Base-by-base conservation (phyloP, 1,140 invertebrate genomes). In the Zaprionus lachaisei region DNA sequence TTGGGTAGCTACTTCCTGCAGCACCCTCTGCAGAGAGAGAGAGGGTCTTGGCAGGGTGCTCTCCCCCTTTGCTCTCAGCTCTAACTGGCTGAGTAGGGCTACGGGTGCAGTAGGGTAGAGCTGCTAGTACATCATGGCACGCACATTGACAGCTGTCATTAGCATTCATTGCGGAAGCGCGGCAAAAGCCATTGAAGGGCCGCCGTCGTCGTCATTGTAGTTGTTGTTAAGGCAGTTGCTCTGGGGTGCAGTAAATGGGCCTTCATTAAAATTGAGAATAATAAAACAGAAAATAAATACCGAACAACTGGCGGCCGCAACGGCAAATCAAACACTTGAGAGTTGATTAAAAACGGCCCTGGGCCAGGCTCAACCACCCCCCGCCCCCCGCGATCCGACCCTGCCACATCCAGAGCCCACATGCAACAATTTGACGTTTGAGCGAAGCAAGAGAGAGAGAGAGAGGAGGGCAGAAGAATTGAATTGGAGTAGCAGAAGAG, bases 201-300 rank as follows among this genome's bases (percentile, higher is more conserved):
- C 62, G 65, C 61, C 24, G 37, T 14, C 49, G 22, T n/a, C 61
- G 28, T 31, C 28, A 34, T 34, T 44, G 41, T n/a, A 7, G 15
- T 44, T 44, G 41, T 44, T 44, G 41, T 44, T 17, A 7, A 47
- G 41, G 41, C 41, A 47, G 41, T 47, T 47, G 26, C 51, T 22
- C 49, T 66, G 74, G 74, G 81, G 81, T 83, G 83, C 83, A 74
- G 68, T 71, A 87, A 87, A 83, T 83, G 84, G 84, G 81, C 65
- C 80, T 87, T 87, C 80, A 87, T 87, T 89, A 83, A 87, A 87
- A 89, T 89, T 83, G 83, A 83, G 83, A 89, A 89, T 89, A 87
- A 87, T 84, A 87, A 89, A 87, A 87, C 64, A 73, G 77, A 87
- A 86, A 89, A 80, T 84, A 77, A 77, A 80, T 80, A 65, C 51